Evolutionary conservation across 2,113 vertebrate genomes (phyloP).

Genomic region (Eonycteris spelaea): DNA sequence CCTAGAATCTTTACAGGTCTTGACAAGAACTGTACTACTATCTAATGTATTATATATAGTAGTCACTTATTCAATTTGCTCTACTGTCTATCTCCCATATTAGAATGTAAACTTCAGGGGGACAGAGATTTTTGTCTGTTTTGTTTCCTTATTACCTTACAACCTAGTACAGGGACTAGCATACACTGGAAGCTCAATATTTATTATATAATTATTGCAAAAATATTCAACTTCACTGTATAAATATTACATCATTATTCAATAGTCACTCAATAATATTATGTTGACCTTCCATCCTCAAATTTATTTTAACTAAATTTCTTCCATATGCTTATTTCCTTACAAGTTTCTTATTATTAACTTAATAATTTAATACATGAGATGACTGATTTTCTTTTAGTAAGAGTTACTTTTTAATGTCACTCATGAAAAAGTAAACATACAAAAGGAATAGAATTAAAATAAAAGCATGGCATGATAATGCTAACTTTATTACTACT

Average conservation of each 20-base stretch:
- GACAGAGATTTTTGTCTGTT: neutral
- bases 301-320: neutral
- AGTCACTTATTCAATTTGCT: neutral
- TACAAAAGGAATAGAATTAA: neutral
- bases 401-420: neutral
- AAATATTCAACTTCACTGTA: neutral
- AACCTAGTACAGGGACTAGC: neutral
- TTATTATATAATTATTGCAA: neutral
- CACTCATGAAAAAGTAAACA: neutral
- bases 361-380: neutral
- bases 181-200: neutral
- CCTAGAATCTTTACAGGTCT: neutral
- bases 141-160: neutral
- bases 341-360: neutral
- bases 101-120: neutral
- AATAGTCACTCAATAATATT: neutral
- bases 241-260: neutral
- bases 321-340: neutral
- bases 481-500: neutral
- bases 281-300: neutral
- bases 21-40: neutral
- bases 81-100: neutral
- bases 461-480: neutral
- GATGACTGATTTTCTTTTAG: neutral
- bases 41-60: neutral